These are phyloP conservation scores for Drosophila pandora DNA, from an alignment of 1,140 invertebrate genomes.

Conservation along the genomic window DNA sequence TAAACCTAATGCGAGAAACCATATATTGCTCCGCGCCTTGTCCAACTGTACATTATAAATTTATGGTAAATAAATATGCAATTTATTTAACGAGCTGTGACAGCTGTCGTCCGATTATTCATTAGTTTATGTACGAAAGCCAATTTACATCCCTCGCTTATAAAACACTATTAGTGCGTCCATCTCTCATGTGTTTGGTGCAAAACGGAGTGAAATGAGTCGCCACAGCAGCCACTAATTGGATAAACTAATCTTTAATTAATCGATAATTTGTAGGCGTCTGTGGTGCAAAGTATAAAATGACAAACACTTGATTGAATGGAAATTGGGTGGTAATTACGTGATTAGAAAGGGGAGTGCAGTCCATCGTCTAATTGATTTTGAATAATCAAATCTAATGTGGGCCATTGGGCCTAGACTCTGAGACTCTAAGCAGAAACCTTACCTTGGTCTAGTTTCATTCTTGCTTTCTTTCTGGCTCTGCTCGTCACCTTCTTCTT, in stretches of 20 bases:
- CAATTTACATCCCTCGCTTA: not conserved
- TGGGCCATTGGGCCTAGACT: not conserved
- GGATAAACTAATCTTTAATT: conserved; percentile 37
- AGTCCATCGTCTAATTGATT: not conserved
- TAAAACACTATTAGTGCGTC: not conserved
- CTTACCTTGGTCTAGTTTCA: conserved; percentile 16
- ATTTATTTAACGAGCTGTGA: conserved; percentile 60
- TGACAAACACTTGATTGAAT: not conserved
- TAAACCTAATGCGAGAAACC: conserved; percentile 23
- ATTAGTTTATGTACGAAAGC: conserved; percentile 16
- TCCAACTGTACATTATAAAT: conserved; percentile 41
- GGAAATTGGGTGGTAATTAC: conserved; percentile 9
- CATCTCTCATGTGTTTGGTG: conserved; percentile 8
- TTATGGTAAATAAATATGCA: conserved; percentile 55
- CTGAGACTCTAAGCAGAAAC: not conserved
- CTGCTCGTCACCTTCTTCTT: not conserved
- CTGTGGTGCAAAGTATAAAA: not conserved
- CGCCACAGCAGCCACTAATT: conserved; percentile 35
- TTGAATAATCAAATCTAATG: not conserved
- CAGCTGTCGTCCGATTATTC: conserved; percentile 32
- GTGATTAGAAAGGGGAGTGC: conserved; percentile 10
- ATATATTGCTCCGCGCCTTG: conserved; percentile 6
- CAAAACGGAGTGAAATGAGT: not conserved
- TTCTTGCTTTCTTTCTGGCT: conserved; percentile 18
- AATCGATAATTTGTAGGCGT: conserved; percentile 27